Evolutionary conservation across 2,888 invertebrate species (phyloP).

Genomic region (Xylocampa areola): DNA sequence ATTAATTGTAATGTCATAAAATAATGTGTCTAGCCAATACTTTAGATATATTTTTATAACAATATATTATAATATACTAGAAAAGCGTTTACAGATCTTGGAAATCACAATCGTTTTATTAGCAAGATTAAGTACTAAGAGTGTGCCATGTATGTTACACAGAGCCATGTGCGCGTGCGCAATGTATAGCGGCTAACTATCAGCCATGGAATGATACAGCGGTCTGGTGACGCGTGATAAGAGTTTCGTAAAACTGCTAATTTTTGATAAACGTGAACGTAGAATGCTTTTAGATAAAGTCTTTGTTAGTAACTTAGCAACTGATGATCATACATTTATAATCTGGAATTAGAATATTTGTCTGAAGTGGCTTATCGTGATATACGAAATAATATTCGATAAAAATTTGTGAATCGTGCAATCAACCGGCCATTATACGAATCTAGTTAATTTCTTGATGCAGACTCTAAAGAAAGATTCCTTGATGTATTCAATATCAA

Average conservation of each 20-base stretch:
- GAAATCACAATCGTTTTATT: constrained; percentile 59
- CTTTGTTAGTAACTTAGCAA: background rate
- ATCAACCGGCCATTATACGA: too few species aligned
- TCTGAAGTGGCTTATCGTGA: background rate
- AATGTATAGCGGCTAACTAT: background rate
- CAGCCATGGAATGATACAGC: constrained; percentile 14
- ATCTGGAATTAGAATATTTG: constrained; percentile 3
- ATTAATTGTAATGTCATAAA: constrained; percentile 5
- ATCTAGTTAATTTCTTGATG: too few species aligned
- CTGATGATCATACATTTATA: too few species aligned
- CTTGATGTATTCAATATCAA: too few species aligned
- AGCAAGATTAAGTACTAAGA: constrained; percentile 47
- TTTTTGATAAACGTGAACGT: constrained; percentile 3
- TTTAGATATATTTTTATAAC: constrained; percentile 21
- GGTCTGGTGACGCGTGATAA: background rate
- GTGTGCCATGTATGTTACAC: constrained; percentile 60
- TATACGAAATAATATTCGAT: background rate
- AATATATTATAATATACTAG: constrained; percentile 24
- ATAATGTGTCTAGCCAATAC: constrained; percentile 13
- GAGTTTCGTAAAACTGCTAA: background rate
- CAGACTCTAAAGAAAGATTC: too few species aligned
- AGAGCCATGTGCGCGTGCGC: constrained; percentile 64
- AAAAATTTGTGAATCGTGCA: too few species aligned
- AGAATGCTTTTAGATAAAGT: background rate
- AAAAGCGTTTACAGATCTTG: constrained; percentile 55